phyloP scores from a whole-genome alignment of 1,140 invertebrate species.

The Aphelinus atriplicis region DNA sequence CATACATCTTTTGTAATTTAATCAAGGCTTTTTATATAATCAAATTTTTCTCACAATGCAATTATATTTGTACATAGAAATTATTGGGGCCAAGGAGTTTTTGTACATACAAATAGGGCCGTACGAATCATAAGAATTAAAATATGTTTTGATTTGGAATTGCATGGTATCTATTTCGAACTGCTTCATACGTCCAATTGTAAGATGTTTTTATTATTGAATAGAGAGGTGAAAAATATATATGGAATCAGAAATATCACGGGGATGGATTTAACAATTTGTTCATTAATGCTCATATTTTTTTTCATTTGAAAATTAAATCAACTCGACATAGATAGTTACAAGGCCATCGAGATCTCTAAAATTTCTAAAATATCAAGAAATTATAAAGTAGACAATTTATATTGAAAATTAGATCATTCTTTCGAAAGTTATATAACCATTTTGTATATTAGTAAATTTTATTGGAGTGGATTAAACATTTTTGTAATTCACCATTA shows the following conservation, averaged over 20 bases:
- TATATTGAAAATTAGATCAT: no score
- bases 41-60: conserved; percentile 11
- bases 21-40: conserved; percentile 22
- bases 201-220: not conserved
- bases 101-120: conserved; percentile 38
- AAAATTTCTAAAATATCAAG: no score
- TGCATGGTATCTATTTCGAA: conserved; percentile 23
- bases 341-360: not conserved
- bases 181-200: conserved; percentile 28
- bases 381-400: no score
- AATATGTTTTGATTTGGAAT: conserved; percentile 11
- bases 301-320: no score
- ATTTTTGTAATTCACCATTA: conserved; percentile 27
- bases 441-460: not conserved
- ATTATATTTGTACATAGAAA: conserved; percentile 35
- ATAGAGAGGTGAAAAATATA: no score
- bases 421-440: no score
- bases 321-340: not conserved
- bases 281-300: no score
- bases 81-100: conserved; percentile 35
- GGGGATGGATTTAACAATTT: no score
- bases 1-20: conserved; percentile 27
- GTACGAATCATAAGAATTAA: conserved; percentile 10
- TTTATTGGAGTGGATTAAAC: conserved; percentile 17
- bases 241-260: no score